A percentile compares a stretch with the other conserved stretches of the same genome.
Evolutionary conservation across 2,113 vertebrate species (phyloP).

Genomic region (Perca schrenkii): DNA sequence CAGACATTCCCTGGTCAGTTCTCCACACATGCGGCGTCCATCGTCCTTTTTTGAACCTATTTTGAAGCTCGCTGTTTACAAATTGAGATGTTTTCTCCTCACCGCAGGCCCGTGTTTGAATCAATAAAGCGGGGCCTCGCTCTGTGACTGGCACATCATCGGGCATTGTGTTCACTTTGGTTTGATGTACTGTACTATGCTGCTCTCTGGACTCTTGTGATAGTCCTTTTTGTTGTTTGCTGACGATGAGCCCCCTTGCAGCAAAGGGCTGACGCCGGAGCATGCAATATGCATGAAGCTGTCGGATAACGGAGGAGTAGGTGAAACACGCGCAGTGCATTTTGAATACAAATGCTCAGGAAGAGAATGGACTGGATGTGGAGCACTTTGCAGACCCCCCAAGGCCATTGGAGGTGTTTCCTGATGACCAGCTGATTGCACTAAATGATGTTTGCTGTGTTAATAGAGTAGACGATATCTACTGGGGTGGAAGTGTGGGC

Average conservation of each 20-base stretch:
- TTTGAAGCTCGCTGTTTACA: slow-evolving; percentile 12
- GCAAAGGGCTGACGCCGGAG: slow-evolving; percentile 39
- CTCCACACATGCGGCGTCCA: not conserved
- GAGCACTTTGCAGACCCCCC: slow-evolving; percentile 53
- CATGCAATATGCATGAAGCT: slow-evolving; percentile 77
- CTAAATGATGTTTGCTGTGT: slow-evolving; percentile 17
- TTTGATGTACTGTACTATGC: slow-evolving; percentile 32
- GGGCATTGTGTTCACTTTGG: slow-evolving; percentile 28
- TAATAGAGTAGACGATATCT: slow-evolving; percentile 14
- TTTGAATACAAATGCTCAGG: slow-evolving; percentile 68
- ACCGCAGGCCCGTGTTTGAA: slow-evolving; percentile 8
- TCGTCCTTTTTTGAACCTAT: not conserved
- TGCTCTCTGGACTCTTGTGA: slow-evolving; percentile 40
- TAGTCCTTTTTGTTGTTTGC: slow-evolving; percentile 51
- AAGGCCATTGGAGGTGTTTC: slow-evolving; percentile 32
- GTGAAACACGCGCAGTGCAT: slow-evolving; percentile 26
- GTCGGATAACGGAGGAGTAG: slow-evolving; percentile 48
- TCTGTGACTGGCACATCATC: not conserved
- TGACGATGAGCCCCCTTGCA: slow-evolving; percentile 35
- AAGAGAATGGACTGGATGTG: slow-evolving; percentile 25
- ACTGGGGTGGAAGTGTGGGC: not conserved
- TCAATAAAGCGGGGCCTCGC: slow-evolving; percentile 15
- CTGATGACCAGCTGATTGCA: slow-evolving; percentile 36
- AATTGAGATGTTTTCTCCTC: slow-evolving; percentile 39
- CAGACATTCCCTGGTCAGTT: not conserved